These are phyloP conservation scores for Gopherus flavomarginatus DNA, from an alignment of 2,113 vertebrate species.

Conservation along the genomic window DNA sequence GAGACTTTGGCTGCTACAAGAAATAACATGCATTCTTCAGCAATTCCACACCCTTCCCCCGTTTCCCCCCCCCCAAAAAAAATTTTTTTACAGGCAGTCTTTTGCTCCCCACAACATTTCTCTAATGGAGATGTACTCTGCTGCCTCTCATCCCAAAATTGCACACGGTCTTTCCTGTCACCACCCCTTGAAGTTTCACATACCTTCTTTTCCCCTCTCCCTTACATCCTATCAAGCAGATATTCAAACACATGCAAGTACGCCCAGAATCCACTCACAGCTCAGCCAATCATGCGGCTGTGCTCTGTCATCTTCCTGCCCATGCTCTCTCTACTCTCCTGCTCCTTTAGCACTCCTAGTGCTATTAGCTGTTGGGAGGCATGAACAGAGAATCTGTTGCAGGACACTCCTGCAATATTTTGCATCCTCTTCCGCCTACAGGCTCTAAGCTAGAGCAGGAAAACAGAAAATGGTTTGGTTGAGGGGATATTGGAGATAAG, in stretches of 20 bases:
- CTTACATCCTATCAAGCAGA: background rate
- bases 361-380: background rate
- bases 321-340: background rate
- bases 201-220: background rate
- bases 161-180: background rate
- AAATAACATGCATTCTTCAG: no score
- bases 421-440: background rate
- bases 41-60: no score
- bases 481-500: background rate
- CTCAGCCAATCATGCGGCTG: background rate
- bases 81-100: background rate
- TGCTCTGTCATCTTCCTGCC: background rate
- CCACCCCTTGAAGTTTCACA: background rate
- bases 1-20: no score
- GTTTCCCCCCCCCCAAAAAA: no score
- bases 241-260: background rate
- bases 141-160: background rate
- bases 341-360: background rate
- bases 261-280: background rate
- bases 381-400: background rate
- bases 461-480: background rate
- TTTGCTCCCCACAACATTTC: background rate
- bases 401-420: background rate
- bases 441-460: background rate
- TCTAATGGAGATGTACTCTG: no score